These are phyloP conservation scores for Hyles lineata DNA, from an alignment of 2,888 invertebrate species.

Conservation along the genomic window DNA sequence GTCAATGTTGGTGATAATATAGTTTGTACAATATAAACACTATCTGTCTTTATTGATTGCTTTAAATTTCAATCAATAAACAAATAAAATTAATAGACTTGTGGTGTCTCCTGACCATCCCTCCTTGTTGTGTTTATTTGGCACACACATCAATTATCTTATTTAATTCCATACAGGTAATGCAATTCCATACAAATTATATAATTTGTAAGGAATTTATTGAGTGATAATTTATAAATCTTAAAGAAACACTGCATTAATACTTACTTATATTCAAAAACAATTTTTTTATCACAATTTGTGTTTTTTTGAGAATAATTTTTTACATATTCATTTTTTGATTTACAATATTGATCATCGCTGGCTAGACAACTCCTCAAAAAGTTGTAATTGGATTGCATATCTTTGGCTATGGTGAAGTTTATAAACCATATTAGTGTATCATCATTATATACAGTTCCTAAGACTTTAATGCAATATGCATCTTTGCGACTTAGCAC, in stretches of 20 bases:
- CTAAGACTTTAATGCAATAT: slow-evolving; percentile 55
- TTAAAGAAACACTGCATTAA: background rate
- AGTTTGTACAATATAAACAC: too few relatives aligned
- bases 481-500: slow-evolving; percentile 53
- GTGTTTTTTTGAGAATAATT: background rate
- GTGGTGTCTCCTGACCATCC: too few relatives aligned
- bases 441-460: slow-evolving; percentile 43
- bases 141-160: too few relatives aligned
- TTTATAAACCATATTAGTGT: slow-evolving; percentile 60
- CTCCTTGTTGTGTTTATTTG: too few relatives aligned
- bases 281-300: background rate
- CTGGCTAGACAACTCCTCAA: slow-evolving; percentile 39
- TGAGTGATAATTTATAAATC: background rate
- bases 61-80: too few relatives aligned
- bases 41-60: too few relatives aligned
- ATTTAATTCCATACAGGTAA: too few relatives aligned
- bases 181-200: too few relatives aligned
- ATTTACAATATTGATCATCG: background rate
- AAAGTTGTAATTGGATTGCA: slow-evolving; percentile 57
- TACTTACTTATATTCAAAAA: slow-evolving; percentile 21
- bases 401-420: slow-evolving; percentile 54
- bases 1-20: too few relatives aligned
- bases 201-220: too few relatives aligned
- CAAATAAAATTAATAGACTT: too few relatives aligned
- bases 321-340: background rate